Evolutionary conservation across 2,113 vertebrate genomes (phyloP).

Genomic region (Telmatochromis brachygnathus): DNA sequence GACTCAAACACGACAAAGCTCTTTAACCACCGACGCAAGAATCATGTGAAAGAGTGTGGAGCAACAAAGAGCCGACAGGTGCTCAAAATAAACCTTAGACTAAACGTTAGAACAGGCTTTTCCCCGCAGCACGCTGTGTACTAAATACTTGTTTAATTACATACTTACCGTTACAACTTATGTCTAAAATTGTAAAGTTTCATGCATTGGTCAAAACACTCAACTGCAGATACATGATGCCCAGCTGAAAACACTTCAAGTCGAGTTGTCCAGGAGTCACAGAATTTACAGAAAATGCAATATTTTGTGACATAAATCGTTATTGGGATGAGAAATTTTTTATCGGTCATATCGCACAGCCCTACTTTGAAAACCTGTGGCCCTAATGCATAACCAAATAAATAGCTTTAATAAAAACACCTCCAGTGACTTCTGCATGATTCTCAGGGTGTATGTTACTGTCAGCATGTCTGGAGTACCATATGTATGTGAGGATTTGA

Average conservation of each 20-base stretch:
- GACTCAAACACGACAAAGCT: not conserved
- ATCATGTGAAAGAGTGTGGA: not conserved
- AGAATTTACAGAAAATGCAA: not conserved
- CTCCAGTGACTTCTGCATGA: not conserved
- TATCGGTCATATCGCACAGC: not conserved
- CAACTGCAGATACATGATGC: not conserved
- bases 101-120: not conserved
- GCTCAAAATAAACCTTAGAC: not conserved
- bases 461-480: not conserved
- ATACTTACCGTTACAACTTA: not conserved
- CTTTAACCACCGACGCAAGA: not conserved
- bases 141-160: not conserved
- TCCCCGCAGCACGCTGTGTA: accelerated
- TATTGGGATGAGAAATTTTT: not conserved
- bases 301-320: not conserved
- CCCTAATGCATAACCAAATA: not conserved
- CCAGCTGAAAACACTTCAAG: not conserved
- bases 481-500: not conserved
- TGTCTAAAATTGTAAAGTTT: not conserved
- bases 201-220: not conserved
- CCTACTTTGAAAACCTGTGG: not conserved
- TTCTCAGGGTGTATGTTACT: not conserved
- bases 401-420: not conserved
- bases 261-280: not conserved
- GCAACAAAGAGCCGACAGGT: accelerated